Base-by-base conservation (phyloP, 2,797 vertebrate genomes). In the Columba guinea region DNA sequence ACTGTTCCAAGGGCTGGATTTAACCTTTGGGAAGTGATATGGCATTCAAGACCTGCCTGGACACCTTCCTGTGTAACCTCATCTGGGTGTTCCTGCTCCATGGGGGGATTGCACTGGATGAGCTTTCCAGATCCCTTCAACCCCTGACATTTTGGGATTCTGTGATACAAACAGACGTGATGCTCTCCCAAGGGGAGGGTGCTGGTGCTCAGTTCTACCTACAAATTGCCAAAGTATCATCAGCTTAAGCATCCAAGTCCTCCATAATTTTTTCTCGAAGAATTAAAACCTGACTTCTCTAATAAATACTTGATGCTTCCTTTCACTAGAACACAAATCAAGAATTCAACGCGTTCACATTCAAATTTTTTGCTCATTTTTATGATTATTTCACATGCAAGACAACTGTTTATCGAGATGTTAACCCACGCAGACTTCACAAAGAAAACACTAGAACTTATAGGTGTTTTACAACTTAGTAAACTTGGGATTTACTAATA, bases 1-100 rank as follows among this genome's bases (percentile, higher is more conserved):
- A 53, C 63, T 46, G 63, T 67, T 93, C 85, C 83, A 76, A 90
- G 56, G 70, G 81, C 84, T 87, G 44, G 67, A 88, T 84, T 94
- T 93, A 89, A 76, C 70, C 83, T 84, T 60, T 84, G 77, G 76
- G 67, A 84, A 82, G 70, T 2, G 48, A 69, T 48, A 39, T 14
- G 39, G 39, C 39, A 39, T 39, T 39, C 39, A 14, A 39, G 39
- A 39, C 39, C 39, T 6, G 39, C 39, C 39, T 39, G 39, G 39
- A 39, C 39, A 39, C 39, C 39, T 39, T 39, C 39, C 39, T 39
- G 39, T 39, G 39, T 13, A 39, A 39, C 39, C 39, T 39, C 39
- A 39, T 13, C 39, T 39, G 39, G 13, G 39, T 39, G 39, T 39
- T 39, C 39, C 39, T 39, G 39, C 39, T 39, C 39, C 12, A 37